Evolutionary conservation across 2,797 vertebrate genomes (phyloP).

Genomic region (Chrosomus eos): DNA sequence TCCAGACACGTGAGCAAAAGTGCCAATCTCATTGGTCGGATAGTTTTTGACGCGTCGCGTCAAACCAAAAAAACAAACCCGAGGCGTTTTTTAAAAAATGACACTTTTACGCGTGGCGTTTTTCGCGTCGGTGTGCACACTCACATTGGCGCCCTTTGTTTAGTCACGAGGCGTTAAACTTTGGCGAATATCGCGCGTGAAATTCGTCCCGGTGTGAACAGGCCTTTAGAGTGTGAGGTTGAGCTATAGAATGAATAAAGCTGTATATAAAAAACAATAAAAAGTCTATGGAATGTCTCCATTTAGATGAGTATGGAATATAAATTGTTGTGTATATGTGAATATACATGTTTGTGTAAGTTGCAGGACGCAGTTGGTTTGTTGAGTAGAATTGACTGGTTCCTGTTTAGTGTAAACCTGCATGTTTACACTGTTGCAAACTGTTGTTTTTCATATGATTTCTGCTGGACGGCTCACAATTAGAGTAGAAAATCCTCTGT

Average conservation of each 20-base stretch:
- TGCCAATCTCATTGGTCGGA: too few relatives aligned
- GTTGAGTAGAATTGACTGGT: background rate
- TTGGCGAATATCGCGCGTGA: too few relatives aligned
- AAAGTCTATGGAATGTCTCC: background rate
- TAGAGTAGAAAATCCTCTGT: slow-evolving; percentile 2
- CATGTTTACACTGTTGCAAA: background rate
- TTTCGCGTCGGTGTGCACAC: too few relatives aligned
- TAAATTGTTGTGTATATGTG: background rate
- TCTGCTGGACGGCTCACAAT: background rate
- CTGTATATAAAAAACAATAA: background rate
- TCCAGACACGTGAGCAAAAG: too few relatives aligned
- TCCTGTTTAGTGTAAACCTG: background rate
- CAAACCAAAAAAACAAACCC: too few relatives aligned
- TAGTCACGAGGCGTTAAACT: too few relatives aligned
- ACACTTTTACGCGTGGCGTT: too few relatives aligned
- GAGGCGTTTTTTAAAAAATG: too few relatives aligned
- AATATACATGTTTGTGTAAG: background rate
- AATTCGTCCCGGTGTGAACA: too few relatives aligned
- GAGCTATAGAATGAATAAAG: background rate
- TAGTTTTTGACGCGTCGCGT: too few relatives aligned
- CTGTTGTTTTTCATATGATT: background rate
- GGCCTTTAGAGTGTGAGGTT: too few relatives aligned
- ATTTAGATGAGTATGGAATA: background rate
- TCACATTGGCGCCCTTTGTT: too few relatives aligned
- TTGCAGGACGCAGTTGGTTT: background rate